Conservation (phyloP, 2,888 invertebrate species). For the Drosophila merina region DNA sequence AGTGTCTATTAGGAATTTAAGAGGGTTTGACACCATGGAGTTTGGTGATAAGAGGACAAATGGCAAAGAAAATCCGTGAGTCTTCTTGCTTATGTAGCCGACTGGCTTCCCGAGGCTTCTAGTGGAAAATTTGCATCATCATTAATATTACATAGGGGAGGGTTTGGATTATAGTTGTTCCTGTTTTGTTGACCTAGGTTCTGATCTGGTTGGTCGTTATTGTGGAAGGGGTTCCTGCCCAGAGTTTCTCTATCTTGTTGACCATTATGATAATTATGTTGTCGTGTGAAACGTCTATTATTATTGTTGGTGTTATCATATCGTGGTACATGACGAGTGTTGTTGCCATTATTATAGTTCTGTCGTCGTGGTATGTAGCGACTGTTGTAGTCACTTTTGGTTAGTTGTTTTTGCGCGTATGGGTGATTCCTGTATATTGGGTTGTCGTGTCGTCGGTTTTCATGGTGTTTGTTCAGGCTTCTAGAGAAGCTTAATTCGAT, state of each 20-base stretch:
- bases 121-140: constrained; percentile 19
- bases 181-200: neutral
- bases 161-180: neutral
- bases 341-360: constrained; percentile 23
- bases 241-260: neutral
- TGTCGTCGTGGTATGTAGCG: constrained; percentile 21
- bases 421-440: constrained; percentile 8
- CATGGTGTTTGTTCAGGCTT: too few relatives aligned
- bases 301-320: constrained; percentile 25
- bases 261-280: too few relatives aligned
- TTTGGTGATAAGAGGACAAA: too few relatives aligned
- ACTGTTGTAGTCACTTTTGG: constrained; percentile 8
- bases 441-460: constrained; percentile 13
- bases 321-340: constrained; percentile 23
- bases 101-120: constrained; percentile 24
- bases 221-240: neutral
- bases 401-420: constrained; percentile 2
- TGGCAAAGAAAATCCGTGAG: too few relatives aligned
- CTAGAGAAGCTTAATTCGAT: too few relatives aligned
- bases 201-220: neutral
- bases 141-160: constrained; percentile 14
- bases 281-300: neutral
- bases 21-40: too few relatives aligned
- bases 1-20: too few relatives aligned
- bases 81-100: too few relatives aligned